These are phyloP conservation scores for Neogale vison DNA, from an alignment of 2,113 vertebrate genomes.

Conservation along the genomic window DNA sequence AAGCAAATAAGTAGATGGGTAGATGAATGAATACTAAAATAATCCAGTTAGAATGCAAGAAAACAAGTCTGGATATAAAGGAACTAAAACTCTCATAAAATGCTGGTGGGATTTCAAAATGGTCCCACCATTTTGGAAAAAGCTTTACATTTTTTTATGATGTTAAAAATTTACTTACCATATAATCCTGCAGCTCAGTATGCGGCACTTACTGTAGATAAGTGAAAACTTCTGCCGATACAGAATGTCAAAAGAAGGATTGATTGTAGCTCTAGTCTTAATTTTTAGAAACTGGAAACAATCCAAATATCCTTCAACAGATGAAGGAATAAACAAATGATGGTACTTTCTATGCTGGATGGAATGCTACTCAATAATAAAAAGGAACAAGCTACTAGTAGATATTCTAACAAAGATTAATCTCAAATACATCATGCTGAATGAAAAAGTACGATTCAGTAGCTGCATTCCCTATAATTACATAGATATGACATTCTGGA, in stretches of 20 bases:
- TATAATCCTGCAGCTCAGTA: not conserved
- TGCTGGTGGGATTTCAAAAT: not conserved
- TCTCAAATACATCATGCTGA: not conserved
- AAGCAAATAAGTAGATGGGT: not conserved
- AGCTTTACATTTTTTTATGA: not conserved
- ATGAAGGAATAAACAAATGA: not conserved
- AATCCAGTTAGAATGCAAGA: not conserved
- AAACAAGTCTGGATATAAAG: not conserved
- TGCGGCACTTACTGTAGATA: not conserved
- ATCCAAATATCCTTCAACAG: not conserved
- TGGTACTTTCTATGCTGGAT: not conserved
- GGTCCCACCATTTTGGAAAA: not conserved
- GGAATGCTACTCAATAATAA: not conserved
- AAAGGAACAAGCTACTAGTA: not conserved
- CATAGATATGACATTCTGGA: not conserved
- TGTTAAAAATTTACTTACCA: not conserved
- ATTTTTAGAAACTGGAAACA: not conserved
- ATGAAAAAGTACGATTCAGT: not conserved
- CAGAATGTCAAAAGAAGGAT: not conserved
- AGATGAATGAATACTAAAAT: not conserved
- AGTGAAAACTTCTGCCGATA: not conserved
- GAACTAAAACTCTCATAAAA: not conserved
- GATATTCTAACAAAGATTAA: not conserved
- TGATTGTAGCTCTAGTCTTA: not conserved
- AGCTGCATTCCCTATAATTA: not conserved